Evolutionary conservation across 2,888 invertebrate species (phyloP).

Genomic region (Drosophila ustulata): DNA sequence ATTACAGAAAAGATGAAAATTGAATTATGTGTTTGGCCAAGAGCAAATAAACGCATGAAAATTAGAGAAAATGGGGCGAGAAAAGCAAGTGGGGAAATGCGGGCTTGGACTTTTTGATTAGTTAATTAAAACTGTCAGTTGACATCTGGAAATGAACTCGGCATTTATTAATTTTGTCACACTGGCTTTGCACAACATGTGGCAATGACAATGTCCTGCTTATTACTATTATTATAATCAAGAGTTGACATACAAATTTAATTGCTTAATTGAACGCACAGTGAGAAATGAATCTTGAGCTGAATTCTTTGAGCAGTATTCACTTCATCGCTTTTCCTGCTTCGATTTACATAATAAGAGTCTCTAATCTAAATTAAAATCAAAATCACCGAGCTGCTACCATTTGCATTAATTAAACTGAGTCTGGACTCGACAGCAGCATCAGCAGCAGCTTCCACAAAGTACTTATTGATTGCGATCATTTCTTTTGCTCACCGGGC

Average conservation of each 20-base stretch:
- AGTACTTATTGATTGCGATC: conserved; percentile 68
- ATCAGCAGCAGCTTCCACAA: conserved; percentile 16
- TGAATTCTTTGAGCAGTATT: conserved; percentile 18
- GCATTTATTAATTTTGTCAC: conserved; percentile 67
- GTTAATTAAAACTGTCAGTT: conserved; percentile 75
- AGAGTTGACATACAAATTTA: conserved; percentile 54
- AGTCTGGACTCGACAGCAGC: conserved; percentile 13
- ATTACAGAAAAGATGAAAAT: conserved; percentile 68
- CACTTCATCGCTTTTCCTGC: conserved; percentile 20
- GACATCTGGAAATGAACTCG: conserved; percentile 65
- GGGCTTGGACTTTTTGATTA: conserved; percentile 59
- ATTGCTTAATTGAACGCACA: conserved; percentile 67
- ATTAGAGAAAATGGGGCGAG: conserved; percentile 14
- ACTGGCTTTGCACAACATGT: conserved; percentile 38
- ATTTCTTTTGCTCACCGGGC: conserved; percentile 52
- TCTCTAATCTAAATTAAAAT: conserved; percentile 73
- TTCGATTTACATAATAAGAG: conserved; percentile 56
- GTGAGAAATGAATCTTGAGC: background rate
- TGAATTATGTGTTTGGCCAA: conserved; percentile 65
- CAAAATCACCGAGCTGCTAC: conserved; percentile 66
- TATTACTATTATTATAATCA: conserved; percentile 2
- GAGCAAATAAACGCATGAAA: conserved; percentile 32
- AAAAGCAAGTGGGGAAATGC: conserved; percentile 24
- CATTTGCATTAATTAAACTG: conserved; percentile 79
- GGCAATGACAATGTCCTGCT: conserved; percentile 32